Percentiles rank a stretch among this genome's conserved stretches.
phyloP scores from a whole-genome alignment of 2,888 invertebrate genomes.

The Petrolisthes cinctipes region DNA sequence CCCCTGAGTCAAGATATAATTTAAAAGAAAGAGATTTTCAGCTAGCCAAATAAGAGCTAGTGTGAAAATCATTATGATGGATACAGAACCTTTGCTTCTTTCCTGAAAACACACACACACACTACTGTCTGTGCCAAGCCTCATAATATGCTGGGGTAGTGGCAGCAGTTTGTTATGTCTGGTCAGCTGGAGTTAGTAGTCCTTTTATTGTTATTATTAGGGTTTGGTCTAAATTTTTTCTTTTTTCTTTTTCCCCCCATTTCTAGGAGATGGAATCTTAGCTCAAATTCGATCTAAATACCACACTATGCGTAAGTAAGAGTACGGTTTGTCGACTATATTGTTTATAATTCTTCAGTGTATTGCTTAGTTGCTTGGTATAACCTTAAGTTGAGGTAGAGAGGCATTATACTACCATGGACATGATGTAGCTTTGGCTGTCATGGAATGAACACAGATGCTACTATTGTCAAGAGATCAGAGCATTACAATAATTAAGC shows the following conservation, averaged over 20 bases:
- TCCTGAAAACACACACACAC: constrained; percentile 30
- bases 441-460: constrained; percentile 53
- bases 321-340: constrained; percentile 50
- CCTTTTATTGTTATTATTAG: constrained; percentile 32
- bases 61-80: constrained; percentile 42
- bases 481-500: constrained; percentile 14
- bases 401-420: constrained; percentile 39
- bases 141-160: constrained; percentile 36
- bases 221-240: constrained; percentile 54
- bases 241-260: constrained; percentile 62
- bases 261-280: constrained; percentile 65
- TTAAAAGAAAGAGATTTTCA: constrained; percentile 14
- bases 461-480: background rate
- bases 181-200: background rate
- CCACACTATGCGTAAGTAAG: constrained; percentile 66
- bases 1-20: constrained; percentile 14
- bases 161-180: background rate
- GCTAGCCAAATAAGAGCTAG: constrained; percentile 33
- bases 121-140: constrained; percentile 27
- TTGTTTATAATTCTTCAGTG: constrained; percentile 47
- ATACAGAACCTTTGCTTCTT: constrained; percentile 63
- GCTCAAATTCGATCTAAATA: constrained; percentile 65
- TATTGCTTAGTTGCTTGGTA: constrained; percentile 61
- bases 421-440: constrained; percentile 57
- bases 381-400: constrained; percentile 52